Percentiles rank a stretch among this genome's conserved stretches.
These are phyloP conservation scores for Gallinago solitaria DNA, from an alignment of 2,797 vertebrate genomes.

Conservation along the genomic window DNA sequence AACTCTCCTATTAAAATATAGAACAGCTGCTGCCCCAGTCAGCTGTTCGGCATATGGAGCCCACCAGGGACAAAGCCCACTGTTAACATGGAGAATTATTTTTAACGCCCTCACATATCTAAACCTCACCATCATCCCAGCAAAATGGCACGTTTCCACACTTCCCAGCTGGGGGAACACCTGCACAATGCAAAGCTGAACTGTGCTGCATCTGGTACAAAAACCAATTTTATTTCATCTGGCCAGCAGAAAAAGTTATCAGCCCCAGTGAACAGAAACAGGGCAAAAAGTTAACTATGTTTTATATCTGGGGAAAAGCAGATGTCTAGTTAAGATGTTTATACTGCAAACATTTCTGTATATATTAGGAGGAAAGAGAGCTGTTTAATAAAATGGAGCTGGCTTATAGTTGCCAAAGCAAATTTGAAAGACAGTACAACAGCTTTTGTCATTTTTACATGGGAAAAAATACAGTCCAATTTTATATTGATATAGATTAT, in stretches of 20 bases:
- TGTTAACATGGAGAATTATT: constrained; percentile 76
- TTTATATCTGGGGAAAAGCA: constrained; percentile 72
- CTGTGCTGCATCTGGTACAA: constrained; percentile 74
- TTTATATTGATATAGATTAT: background rate
- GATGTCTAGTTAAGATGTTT: constrained; percentile 76
- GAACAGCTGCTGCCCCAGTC: constrained; percentile 77
- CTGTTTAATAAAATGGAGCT: constrained; percentile 71
- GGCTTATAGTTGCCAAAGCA: constrained; percentile 60
- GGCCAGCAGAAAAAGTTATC: constrained; percentile 74
- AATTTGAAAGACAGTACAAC: constrained; percentile 61
- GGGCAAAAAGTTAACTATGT: constrained; percentile 69
- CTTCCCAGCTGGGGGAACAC: constrained; percentile 80
- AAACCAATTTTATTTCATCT: constrained; percentile 73
- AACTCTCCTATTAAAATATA: constrained; percentile 75
- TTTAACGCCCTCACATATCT: constrained; percentile 80
- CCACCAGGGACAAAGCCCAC: constrained; percentile 76
- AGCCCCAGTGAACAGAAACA: constrained; percentile 57
- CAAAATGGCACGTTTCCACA: constrained; percentile 74
- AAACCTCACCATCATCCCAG: constrained; percentile 75
- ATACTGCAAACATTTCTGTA: constrained; percentile 70
- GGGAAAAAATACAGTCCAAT: constrained; percentile 10
- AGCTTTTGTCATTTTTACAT: constrained; percentile 46
- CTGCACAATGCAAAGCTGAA: constrained; percentile 72
- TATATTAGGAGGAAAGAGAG: constrained; percentile 68
- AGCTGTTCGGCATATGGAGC: constrained; percentile 72